Evolutionary conservation across 2,113 vertebrate genomes (phyloP).

Genomic region (Panthera uncia): DNA sequence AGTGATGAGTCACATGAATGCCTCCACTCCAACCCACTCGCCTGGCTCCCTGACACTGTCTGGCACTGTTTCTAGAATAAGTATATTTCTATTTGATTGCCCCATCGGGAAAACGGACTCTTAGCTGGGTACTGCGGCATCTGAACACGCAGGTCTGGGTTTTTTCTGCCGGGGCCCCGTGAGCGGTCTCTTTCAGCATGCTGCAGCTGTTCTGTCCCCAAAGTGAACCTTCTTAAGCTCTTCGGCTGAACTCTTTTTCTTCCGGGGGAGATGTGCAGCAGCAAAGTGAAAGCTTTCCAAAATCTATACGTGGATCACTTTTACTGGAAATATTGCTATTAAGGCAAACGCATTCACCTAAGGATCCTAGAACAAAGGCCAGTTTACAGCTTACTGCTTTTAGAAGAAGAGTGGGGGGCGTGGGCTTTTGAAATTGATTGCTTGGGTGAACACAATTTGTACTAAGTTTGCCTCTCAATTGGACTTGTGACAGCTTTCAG

Average conservation of each 20-base stretch:
- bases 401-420: conserved; percentile 34
- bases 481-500: conserved; percentile 67
- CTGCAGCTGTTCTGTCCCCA: neutral
- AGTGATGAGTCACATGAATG: neutral
- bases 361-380: conserved; percentile 59
- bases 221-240: neutral
- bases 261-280: neutral
- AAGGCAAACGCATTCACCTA: conserved; percentile 60
- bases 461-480: conserved; percentile 63
- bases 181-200: neutral
- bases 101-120: neutral
- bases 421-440: conserved; percentile 56
- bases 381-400: conserved; percentile 41
- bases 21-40: neutral
- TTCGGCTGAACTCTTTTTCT: neutral
- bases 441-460: conserved; percentile 59
- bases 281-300: conserved; percentile 11
- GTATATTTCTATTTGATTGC: neutral
- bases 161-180: neutral
- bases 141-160: neutral
- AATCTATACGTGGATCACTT: conserved; percentile 45
- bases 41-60: neutral
- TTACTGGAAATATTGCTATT: conserved; percentile 57
- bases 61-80: neutral
- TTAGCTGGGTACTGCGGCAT: neutral